Evolutionary conservation across 1,140 invertebrate genomes (phyloP).

Genomic region (Saccostrea cuccullata): DNA sequence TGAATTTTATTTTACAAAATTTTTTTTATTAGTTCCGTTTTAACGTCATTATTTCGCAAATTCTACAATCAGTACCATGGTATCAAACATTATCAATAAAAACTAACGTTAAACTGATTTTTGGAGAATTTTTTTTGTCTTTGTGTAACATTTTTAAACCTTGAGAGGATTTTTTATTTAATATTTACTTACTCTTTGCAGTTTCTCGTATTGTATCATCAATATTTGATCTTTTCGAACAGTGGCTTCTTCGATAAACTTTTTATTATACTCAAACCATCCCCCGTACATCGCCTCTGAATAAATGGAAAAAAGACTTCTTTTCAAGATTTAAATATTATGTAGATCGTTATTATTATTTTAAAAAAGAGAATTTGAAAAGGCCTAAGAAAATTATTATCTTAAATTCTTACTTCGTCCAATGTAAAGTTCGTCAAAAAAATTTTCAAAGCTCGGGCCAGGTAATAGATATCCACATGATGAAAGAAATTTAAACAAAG

Average conservation of each 20-base stretch:
- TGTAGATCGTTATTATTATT: not conserved
- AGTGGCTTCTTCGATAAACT: not conserved
- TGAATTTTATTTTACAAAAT: no score
- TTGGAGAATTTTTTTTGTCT: not conserved
- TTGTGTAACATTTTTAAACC: no score
- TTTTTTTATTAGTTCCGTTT: no score
- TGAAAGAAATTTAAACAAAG: conserved; percentile 45
- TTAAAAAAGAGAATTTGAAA: no score
- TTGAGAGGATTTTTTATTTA: no score
- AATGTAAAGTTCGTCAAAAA: not conserved
- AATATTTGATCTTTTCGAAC: not conserved
- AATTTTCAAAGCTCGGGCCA: not conserved
- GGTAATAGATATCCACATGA: not conserved
- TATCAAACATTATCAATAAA: no score
- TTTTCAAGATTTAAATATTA: not conserved
- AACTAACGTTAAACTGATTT: not conserved
- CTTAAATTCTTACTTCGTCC: not conserved
- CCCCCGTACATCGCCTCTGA: not conserved
- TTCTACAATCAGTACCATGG: no score
- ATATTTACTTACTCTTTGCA: not conserved
- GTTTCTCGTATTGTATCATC: not conserved
- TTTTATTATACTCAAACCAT: not conserved
- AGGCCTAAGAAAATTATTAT: not conserved
- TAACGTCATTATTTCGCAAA: no score
- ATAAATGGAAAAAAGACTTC: not conserved